Conservation (phyloP, 1,140 invertebrate genomes). For the Campoletis sonorensis region DNA sequence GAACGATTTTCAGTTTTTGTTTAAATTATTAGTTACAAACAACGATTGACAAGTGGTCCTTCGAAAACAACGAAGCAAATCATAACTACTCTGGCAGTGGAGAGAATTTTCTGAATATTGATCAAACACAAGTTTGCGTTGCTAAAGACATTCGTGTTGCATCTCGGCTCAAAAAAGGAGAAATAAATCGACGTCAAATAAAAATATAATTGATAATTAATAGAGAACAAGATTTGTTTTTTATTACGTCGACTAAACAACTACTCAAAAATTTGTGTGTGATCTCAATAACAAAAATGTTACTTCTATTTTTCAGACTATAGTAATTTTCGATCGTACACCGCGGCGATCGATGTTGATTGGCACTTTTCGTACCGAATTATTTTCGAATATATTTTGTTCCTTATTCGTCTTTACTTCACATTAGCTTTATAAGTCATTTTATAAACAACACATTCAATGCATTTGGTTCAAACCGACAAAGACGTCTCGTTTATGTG, state of each 20-base stretch:
- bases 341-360: background rate
- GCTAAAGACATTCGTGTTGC: background rate
- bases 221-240: constrained; percentile 20
- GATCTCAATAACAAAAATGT: constrained; percentile 28
- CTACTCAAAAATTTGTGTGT: constrained; percentile 25
- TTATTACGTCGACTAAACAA: constrained; percentile 13
- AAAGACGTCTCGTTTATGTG: background rate
- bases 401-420: background rate
- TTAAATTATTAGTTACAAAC: too few species aligned
- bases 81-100: background rate
- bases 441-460: constrained; percentile 33
- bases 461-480: background rate
- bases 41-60: too few species aligned
- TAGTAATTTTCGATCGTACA: background rate
- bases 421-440: constrained; percentile 8
- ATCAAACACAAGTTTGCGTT: constrained; percentile 32
- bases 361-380: background rate
- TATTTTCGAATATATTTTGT: background rate
- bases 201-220: background rate
- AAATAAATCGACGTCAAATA: background rate
- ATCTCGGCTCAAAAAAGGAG: background rate
- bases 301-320: constrained; percentile 7
- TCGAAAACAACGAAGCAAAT: background rate
- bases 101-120: constrained; percentile 24
- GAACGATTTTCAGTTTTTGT: too few species aligned